Evolutionary conservation across 1,140 invertebrate species (phyloP), one percentile per base, ranked within the genome.

Genomic region (Augochlora pura): DNA sequence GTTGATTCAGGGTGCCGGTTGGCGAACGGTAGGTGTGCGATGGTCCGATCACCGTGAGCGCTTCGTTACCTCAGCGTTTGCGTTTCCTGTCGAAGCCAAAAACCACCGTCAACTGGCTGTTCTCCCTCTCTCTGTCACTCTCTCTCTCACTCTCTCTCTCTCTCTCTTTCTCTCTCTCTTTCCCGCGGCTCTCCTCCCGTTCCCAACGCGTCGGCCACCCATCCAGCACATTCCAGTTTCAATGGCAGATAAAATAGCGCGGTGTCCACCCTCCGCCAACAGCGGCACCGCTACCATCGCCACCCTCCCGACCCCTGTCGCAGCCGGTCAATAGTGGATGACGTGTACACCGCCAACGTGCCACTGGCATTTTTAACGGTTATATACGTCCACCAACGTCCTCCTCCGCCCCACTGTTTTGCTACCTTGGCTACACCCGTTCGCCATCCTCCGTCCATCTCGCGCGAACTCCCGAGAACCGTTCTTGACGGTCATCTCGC

Each of bases 221-320:
- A 63, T 39, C 54, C 59, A 72, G 52, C 73, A n/a, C 83, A 83
- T 77, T 80, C 84, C 83, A 85, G 80, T 86, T 86, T 86, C 83
- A 85, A 85, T 86, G 84, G 83, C 67, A 82, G 83, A 86, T 85
- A 85, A 86, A 86, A 86, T 85, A 86, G 80, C 83, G 80, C 75
- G 71, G 57, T 77, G 74, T 77, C 79, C 84, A 85, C 70, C 69
- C 84, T 78, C 79, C 78, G 52, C 71, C 81, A 62, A 84, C 78
- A 69, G 59, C 73, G 42, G 39, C 68, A 65, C 60, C 63, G 25
- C 71, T 70, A 46, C 42, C 70, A 46, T 62, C 52, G 49, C 81
- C 57, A 12, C 73, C 65, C 57, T 46, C 42, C 42, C 62, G 7
- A 27, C 68, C 62, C 68, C 59, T 14, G 42, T 60, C 60, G 57